Conservation (phyloP, 2,888 invertebrate genomes). For the Phania funesta region DNA sequence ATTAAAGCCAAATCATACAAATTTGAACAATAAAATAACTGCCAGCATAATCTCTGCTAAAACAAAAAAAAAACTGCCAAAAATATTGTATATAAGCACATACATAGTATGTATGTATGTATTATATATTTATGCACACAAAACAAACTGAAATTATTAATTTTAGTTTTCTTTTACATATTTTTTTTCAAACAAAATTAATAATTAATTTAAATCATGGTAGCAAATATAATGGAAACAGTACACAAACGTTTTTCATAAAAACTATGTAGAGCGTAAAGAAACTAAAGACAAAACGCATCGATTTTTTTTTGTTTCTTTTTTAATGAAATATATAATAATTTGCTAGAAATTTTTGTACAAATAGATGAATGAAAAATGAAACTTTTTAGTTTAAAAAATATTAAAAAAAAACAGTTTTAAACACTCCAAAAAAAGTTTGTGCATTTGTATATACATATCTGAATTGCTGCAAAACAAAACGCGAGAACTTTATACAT, state of each 20-base stretch:
- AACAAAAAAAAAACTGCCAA: slow-evolving; percentile 3
- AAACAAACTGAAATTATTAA: background rate
- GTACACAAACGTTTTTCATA: slow-evolving; percentile 48
- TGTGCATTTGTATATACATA: no score
- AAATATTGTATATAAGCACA: no score
- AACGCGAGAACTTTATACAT: no score
- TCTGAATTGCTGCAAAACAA: no score
- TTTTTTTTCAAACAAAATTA: slow-evolving; percentile 28
- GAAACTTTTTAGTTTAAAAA: background rate
- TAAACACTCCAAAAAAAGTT: no score
- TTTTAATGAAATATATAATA: slow-evolving; percentile 9
- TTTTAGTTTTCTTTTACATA: slow-evolving; percentile 8
- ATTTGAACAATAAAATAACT: no score
- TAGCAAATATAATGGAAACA: slow-evolving; percentile 29
- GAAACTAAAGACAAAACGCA: slow-evolving; percentile 60
- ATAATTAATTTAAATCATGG: slow-evolving; percentile 54
- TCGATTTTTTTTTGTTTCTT: background rate
- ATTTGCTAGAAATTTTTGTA: slow-evolving; percentile 22
- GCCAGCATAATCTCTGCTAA: background rate
- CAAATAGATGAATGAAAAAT: background rate
- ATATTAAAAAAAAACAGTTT: slow-evolving; percentile 8
- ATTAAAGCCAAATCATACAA: no score
- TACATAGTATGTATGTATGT: no score
- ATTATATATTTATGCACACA: background rate
- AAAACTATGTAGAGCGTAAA: slow-evolving; percentile 64